A percentile compares a stretch with the other conserved stretches of the same genome.
phyloP scores from a whole-genome alignment of 2,113 vertebrate species.

The Sialia sialis region DNA sequence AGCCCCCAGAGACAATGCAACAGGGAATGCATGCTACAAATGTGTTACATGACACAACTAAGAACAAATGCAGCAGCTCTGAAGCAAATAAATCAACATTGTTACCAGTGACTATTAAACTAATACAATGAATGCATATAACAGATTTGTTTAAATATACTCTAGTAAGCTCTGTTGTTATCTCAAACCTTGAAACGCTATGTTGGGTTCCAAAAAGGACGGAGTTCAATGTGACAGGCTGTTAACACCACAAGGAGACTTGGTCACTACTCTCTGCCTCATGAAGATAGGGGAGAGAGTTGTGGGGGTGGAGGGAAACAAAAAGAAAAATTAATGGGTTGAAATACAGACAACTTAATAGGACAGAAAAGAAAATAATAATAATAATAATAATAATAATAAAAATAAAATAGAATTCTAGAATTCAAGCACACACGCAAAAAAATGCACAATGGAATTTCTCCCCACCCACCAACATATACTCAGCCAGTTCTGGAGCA shows the following conservation, averaged over 20 bases:
- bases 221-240: not conserved
- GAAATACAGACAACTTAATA: not conserved
- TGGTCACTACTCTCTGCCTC: not conserved
- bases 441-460: not conserved
- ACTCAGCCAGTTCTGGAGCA: not conserved
- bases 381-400: not conserved
- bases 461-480: not conserved
- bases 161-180: not conserved
- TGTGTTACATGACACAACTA: not conserved
- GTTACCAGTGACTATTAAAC: not conserved
- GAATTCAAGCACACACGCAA: not conserved
- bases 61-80: not conserved
- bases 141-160: not conserved
- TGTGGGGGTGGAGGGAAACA: fast-evolving
- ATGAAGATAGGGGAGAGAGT: not conserved
- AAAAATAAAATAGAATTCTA: not conserved
- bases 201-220: not conserved
- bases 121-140: not conserved
- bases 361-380: not conserved
- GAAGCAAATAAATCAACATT: not conserved
- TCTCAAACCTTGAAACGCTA: not conserved
- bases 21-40: not conserved
- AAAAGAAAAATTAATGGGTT: not conserved
- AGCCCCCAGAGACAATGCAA: not conserved
- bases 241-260: not conserved